A percentile compares a stretch with the other conserved stretches of the same genome.
These are phyloP conservation scores for Acestrorhynchus altus DNA, from an alignment of 2,797 vertebrate genomes.

Conservation along the genomic window DNA sequence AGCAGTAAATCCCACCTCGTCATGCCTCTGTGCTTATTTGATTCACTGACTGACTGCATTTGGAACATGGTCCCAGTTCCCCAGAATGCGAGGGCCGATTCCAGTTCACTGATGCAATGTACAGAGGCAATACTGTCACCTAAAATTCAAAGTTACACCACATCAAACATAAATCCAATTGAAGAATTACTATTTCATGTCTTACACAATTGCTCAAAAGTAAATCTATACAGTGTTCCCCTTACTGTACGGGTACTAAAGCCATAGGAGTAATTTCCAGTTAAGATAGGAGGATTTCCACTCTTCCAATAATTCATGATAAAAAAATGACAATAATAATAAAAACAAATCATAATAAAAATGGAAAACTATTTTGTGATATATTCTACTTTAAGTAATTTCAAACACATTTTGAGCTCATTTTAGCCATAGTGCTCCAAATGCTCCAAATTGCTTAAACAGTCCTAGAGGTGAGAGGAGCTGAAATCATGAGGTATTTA, in stretches of 20 bases:
- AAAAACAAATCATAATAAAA: no score
- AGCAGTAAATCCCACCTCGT: conserved; percentile 13
- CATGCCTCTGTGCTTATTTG: conserved; percentile 25
- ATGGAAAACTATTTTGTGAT: no score
- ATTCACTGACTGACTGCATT: conserved; percentile 25
- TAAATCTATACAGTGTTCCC: not conserved
- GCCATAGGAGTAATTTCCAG: no score
- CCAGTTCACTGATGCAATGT: conserved; percentile 6
- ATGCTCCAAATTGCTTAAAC: no score
- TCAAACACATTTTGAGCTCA: no score
- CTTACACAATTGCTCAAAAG: not conserved
- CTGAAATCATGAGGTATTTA: no score
- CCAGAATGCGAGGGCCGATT: conserved; percentile 10
- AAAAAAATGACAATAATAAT: no score
- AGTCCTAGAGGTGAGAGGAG: no score
- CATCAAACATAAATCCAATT: conserved; percentile 1
- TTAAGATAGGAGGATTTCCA: no score
- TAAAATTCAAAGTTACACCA: conserved; percentile 1
- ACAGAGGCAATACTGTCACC: not conserved
- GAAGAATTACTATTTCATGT: not conserved
- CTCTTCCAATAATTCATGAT: no score
- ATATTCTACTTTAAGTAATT: no score
- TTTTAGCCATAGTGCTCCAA: no score
- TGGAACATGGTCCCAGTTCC: conserved; percentile 5
- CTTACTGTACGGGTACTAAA: not conserved